phyloP scores from a whole-genome alignment of 2,797 vertebrate species.

The Argentina silus region DNA sequence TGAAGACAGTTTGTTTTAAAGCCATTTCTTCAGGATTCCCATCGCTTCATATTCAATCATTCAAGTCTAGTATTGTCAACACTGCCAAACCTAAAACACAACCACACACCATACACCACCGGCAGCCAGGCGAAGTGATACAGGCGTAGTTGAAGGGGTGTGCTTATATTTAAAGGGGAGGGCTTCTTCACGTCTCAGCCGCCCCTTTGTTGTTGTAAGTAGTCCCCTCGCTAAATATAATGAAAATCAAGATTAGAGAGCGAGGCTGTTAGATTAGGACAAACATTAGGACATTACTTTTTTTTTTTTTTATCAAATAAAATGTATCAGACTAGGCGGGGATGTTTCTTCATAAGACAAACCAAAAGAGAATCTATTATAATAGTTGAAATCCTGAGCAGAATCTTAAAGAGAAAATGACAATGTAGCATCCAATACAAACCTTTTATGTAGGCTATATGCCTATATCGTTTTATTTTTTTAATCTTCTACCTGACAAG shows the following conservation, averaged over 20 bases:
- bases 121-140: slow-evolving; percentile 57
- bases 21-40: slow-evolving; percentile 79
- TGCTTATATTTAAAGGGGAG: slow-evolving; percentile 74
- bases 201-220: slow-evolving; percentile 46
- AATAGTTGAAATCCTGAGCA: too few species aligned
- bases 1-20: slow-evolving; percentile 61
- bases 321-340: too few species aligned
- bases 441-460: too few species aligned
- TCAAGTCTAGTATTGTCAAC: slow-evolving; percentile 66
- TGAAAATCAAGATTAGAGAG: background rate
- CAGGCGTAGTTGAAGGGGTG: slow-evolving; percentile 76
- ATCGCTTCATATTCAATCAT: slow-evolving; percentile 76
- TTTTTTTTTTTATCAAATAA: too few species aligned
- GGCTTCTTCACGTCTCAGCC: slow-evolving; percentile 20
- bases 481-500: too few species aligned
- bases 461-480: too few species aligned
- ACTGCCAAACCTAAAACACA: slow-evolving; percentile 72
- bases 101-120: slow-evolving; percentile 69
- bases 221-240: slow-evolving; percentile 25
- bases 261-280: too few species aligned
- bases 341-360: too few species aligned
- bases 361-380: too few species aligned
- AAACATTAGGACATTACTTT: too few species aligned
- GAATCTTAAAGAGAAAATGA: too few species aligned
- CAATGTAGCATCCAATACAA: too few species aligned